Percentiles rank a stretch among this genome's conserved stretches.
phyloP scores from a whole-genome alignment of 2,113 vertebrate genomes.

The Acrocephalus kingi region DNA sequence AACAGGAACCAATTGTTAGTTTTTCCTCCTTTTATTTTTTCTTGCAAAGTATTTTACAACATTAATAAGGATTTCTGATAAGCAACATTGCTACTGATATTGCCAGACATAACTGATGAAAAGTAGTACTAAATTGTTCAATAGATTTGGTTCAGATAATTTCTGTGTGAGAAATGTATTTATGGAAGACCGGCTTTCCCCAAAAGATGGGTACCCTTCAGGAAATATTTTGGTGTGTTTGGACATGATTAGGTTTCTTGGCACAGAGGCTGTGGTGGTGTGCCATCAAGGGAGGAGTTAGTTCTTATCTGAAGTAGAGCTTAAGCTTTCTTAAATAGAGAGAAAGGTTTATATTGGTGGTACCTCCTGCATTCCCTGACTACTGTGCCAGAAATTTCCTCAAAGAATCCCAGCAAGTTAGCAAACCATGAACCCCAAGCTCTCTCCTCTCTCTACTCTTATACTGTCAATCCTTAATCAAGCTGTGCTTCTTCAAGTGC shows the following conservation, averaged over 20 bases:
- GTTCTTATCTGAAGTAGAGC: neutral
- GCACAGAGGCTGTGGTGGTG: neutral
- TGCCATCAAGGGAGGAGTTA: neutral
- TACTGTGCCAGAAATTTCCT: conserved; percentile 1
- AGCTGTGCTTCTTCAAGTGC: conserved; percentile 65
- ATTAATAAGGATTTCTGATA: conserved; percentile 12
- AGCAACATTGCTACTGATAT: neutral
- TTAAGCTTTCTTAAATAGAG: neutral
- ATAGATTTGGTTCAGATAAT: neutral
- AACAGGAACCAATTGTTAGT: neutral
- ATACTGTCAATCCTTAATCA: conserved; percentile 59
- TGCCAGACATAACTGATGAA: neutral
- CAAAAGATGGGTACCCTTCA: neutral
- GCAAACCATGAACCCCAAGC: neutral
- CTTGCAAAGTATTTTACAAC: neutral
- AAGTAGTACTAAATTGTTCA: neutral
- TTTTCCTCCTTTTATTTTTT: neutral
- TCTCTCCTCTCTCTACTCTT: neutral
- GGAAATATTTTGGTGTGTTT: neutral
- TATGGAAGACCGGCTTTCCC: neutral
- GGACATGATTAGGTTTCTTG: neutral
- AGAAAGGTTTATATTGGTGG: neutral
- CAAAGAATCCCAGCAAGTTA: conserved; percentile 28
- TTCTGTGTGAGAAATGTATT: neutral
- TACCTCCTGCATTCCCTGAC: neutral